Evolutionary conservation across 1,140 invertebrate species (phyloP).

Genomic region (Rhynchophorus ferrugineus): DNA sequence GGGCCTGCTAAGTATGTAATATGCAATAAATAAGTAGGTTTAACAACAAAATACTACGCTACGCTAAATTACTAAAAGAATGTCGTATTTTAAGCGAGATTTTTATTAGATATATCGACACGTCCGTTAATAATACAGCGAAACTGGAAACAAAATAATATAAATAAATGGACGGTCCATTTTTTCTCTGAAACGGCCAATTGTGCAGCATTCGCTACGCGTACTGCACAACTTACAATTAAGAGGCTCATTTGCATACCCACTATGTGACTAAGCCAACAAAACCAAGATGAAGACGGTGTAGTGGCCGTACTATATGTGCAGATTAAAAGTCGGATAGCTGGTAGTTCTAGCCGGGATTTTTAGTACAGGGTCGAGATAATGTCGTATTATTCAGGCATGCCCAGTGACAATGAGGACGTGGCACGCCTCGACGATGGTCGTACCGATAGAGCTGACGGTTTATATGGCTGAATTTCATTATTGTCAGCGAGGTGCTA

Average conservation of each 20-base stretch:
- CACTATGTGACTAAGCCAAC: background rate
- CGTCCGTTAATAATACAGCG: too few relatives aligned
- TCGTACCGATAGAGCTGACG: conserved; percentile 24
- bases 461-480: conserved; percentile 8
- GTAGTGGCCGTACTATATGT: conserved; percentile 12
- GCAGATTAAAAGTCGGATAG: conserved; percentile 23
- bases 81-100: too few relatives aligned
- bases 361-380: conserved; percentile 31
- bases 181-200: too few relatives aligned
- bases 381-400: conserved; percentile 38
- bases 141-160: too few relatives aligned
- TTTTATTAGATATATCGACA: too few relatives aligned
- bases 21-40: too few relatives aligned
- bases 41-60: too few relatives aligned
- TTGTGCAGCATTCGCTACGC: background rate
- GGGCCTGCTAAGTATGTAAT: too few relatives aligned
- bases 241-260: background rate
- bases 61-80: too few relatives aligned
- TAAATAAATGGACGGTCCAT: too few relatives aligned
- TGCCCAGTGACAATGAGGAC: conserved; percentile 36
- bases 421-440: conserved; percentile 35
- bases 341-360: conserved; percentile 23
- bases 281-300: background rate
- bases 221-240: background rate
- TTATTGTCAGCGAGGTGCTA: background rate